These are phyloP conservation scores for Sepiola atlantica DNA, from an alignment of 2,888 invertebrate species.

Conservation along the genomic window DNA sequence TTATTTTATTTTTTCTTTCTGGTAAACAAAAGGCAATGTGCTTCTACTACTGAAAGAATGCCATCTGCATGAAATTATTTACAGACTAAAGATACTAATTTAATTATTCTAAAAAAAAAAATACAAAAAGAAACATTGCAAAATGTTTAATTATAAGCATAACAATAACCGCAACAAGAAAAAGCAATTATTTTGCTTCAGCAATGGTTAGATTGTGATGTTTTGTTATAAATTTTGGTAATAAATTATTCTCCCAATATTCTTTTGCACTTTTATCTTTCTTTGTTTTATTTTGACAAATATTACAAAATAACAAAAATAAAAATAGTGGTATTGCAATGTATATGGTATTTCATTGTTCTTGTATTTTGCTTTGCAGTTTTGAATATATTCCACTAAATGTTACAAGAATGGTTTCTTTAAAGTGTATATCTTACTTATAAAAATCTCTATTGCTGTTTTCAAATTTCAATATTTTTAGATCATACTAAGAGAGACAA, in stretches of 20 bases:
- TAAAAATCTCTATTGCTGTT: not conserved
- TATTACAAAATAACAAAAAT: not conserved
- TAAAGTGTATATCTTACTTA: not conserved
- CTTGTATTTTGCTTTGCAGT: not conserved
- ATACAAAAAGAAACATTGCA: not conserved
- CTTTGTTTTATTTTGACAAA: not conserved
- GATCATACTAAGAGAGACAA: too few species aligned
- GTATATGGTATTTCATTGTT: not conserved
- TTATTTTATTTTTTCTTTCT: not conserved
- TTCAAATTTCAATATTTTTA: too few species aligned
- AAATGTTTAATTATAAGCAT: not conserved
- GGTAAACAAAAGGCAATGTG: not conserved
- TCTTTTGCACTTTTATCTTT: not conserved
- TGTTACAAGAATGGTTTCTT: not conserved
- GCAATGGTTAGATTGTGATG: constrained; percentile 8
- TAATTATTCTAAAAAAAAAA: not conserved
- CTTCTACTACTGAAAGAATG: constrained; percentile 22
- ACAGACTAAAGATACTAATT: constrained; percentile 14
- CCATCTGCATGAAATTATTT: not conserved
- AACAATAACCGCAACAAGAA: not conserved
- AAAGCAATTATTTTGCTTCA: constrained; percentile 8
- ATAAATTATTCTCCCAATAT: constrained; percentile 22
- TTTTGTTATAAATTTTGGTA: constrained; percentile 13
- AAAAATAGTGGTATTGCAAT: not conserved
- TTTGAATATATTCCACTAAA: not conserved